Evolutionary conservation across 2,797 vertebrate species (phyloP).

Genomic region (Anomalospiza imberbis): DNA sequence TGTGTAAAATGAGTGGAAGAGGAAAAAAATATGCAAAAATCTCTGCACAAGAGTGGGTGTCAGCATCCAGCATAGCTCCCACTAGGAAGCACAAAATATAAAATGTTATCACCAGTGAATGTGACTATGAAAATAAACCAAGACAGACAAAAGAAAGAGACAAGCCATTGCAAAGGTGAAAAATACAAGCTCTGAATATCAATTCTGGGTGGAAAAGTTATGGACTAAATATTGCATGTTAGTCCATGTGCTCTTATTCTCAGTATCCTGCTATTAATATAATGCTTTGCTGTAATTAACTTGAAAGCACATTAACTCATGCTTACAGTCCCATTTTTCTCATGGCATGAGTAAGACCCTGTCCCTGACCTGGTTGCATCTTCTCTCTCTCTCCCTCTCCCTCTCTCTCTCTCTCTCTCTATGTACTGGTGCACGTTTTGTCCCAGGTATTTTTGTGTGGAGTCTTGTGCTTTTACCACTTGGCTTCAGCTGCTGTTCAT

Average conservation of each 20-base stretch:
- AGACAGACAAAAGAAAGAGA: conserved; percentile 43
- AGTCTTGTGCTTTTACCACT: not conserved
- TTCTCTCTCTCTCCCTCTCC: not conserved
- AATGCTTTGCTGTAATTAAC: not conserved
- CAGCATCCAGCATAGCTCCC: conserved; percentile 60
- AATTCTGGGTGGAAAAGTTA: not conserved
- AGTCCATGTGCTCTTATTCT: not conserved
- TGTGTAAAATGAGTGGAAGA: conserved; percentile 61
- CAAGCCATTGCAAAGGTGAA: not conserved
- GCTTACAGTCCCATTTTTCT: not conserved
- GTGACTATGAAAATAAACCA: conserved; percentile 20
- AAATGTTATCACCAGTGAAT: conserved; percentile 42
- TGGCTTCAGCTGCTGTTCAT: conserved; percentile 10
- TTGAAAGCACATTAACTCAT: not conserved
- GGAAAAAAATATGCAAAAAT: conserved; percentile 43
- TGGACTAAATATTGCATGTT: not conserved
- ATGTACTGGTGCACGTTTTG: not conserved
- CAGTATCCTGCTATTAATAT: not conserved
- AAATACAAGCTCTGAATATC: not conserved
- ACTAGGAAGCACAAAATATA: conserved; percentile 48
- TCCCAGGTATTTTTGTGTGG: conserved; percentile 9
- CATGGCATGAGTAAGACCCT: not conserved
- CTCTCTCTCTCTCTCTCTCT: not conserved
- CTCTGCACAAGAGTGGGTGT: conserved; percentile 63
- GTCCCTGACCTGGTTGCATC: not conserved